Evolutionary conservation across 2,797 vertebrate genomes (phyloP), one percentile per base, ranked within the genome.

Genomic region (Mus caroli): DNA sequence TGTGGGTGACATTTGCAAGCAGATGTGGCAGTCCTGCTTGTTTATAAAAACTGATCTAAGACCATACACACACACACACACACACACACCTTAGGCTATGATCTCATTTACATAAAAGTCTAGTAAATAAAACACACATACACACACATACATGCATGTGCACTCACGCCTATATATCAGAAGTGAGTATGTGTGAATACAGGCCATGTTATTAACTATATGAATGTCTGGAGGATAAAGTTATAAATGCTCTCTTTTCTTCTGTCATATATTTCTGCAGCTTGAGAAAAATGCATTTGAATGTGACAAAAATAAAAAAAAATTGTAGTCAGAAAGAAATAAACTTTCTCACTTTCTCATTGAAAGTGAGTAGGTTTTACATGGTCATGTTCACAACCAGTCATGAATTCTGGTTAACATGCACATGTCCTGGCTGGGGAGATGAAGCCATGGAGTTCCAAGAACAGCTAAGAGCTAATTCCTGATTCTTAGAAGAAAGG

Each of bases 61-160:
- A 24, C 8, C 2, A 60, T 46, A 46, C 46, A 46, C 46, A 50
- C 50, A 50, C 50, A 50, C 50, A 50, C 50, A 50, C 50, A 50
- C 50, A 50, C 50, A 50, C 50, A 50, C 50, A 1, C 50, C 93
- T 37, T 87, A 94, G 43, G 80, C 37, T 77, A 78, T 64, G 26
- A 91, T 71, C 19, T 40, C 69, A 91, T 67, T 97, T 95, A 64
- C 5, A 83, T 71, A 92, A 89, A 86, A 92, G 71, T 56, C 80
- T 43, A 71, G 13, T 87, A 79, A 89, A 79, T 91, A 73, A 73
- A 80, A 93, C 7, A 28, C 28, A 54, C 40, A 94, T 28, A 26
- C 43, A 1, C 28, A 34, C 28, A 26, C 3, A 7, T 71, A 43
- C 37, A 2, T 9, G 17, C 34, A 3, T 34, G 13, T 69, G 17